Conservation (phyloP, 2,888 invertebrate genomes). For the Andrena fulva region DNA sequence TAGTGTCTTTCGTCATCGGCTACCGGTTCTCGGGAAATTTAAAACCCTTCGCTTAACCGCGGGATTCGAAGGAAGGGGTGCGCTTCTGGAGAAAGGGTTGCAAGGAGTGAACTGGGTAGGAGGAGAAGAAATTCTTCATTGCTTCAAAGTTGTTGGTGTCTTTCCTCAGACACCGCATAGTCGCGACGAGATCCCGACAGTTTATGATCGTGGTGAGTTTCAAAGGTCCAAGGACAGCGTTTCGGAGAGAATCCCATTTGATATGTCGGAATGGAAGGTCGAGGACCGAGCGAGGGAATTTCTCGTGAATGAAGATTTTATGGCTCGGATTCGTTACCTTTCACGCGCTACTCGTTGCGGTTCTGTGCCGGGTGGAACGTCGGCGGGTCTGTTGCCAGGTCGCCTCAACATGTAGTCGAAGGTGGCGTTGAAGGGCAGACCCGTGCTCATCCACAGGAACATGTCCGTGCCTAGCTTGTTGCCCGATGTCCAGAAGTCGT, state of each 20-base stretch:
- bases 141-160: too few species aligned
- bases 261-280: neutral
- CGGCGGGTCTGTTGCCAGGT: constrained; percentile 86
- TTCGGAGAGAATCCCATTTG: neutral
- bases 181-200: too few species aligned
- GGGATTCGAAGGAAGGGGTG: neutral
- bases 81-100: too few species aligned
- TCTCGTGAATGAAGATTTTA: neutral
- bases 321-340: constrained; percentile 85
- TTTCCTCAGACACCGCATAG: too few species aligned
- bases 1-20: neutral
- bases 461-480: constrained; percentile 94
- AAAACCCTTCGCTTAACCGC: neutral
- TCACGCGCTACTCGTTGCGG: constrained; percentile 92
- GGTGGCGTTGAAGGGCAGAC: constrained; percentile 94
- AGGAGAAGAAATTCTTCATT: too few species aligned
- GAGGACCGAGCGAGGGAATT: neutral
- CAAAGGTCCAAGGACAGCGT: neutral
- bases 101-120: too few species aligned
- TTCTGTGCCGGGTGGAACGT: constrained; percentile 90
- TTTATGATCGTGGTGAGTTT: neutral
- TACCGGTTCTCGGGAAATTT: neutral
- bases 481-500: constrained; percentile 95
- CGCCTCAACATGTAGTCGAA: constrained; percentile 92
- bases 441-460: constrained; percentile 96